A percentile compares a stretch with the other conserved stretches of the same genome.
Evolutionary conservation across 2,113 vertebrate species (phyloP).

Genomic region (Equus quagga): DNA sequence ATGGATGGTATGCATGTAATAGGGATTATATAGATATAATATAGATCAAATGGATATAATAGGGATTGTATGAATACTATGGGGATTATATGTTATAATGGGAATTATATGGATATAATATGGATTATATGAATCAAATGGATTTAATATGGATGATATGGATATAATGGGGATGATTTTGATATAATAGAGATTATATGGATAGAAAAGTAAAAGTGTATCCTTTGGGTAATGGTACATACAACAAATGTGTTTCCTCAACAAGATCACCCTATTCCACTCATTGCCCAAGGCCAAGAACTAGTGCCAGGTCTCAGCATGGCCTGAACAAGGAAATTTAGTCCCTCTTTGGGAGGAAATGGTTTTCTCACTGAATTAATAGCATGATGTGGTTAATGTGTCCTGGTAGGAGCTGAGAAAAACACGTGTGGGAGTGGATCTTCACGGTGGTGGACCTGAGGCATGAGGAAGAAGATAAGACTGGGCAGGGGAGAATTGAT

Average conservation of each 20-base stretch:
- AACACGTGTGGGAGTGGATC: neutral
- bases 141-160: too few relatives aligned
- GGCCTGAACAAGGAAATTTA: neutral
- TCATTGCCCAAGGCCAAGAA: neutral
- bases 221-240: neutral
- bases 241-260: neutral
- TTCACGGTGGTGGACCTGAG: neutral
- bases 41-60: too few relatives aligned
- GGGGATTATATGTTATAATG: neutral
- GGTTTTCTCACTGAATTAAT: neutral
- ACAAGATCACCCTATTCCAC: neutral
- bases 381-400: neutral
- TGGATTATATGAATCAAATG: too few relatives aligned
- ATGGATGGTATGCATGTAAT: neutral
- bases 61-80: too few relatives aligned
- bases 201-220: neutral
- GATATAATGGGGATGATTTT: neutral
- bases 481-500: neutral
- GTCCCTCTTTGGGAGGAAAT: neutral
- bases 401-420: neutral
- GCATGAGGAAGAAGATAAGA: neutral
- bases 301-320: neutral
- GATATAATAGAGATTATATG: too few relatives aligned
- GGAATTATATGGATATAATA: too few relatives aligned
- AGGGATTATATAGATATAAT: too few relatives aligned